These are phyloP conservation scores for Cremastobaeus sp. DNA, from an alignment of 2,888 invertebrate species.

Conservation along the genomic window DNA sequence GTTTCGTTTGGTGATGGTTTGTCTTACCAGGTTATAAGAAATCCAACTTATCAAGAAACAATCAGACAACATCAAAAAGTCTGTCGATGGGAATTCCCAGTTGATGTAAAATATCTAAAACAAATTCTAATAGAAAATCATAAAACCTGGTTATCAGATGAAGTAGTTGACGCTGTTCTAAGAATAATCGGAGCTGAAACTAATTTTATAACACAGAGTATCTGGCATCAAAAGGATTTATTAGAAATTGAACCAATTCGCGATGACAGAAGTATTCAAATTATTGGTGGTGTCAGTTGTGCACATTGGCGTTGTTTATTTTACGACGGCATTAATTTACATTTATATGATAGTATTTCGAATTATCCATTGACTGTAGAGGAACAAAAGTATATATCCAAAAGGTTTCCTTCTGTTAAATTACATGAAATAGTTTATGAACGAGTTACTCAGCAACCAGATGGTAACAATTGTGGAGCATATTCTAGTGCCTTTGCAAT, in stretches of 20 bases:
- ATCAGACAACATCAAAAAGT: no score
- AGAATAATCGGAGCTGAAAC: neutral
- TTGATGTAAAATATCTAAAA: neutral
- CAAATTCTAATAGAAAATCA: neutral
- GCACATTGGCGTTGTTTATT: conserved; percentile 54
- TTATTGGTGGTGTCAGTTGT: conserved; percentile 44
- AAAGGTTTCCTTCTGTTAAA: conserved; percentile 32
- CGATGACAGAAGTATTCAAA: conserved; percentile 18
- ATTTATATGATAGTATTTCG: conserved; percentile 50
- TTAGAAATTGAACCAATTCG: neutral
- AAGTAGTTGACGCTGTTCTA: conserved; percentile 1
- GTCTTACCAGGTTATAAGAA: no score
- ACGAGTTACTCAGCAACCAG: conserved; percentile 39
- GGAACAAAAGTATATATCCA: conserved; percentile 36
- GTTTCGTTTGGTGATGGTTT: no score
- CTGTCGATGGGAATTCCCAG: neutral
- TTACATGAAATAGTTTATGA: conserved; percentile 10
- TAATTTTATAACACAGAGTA: conserved; percentile 3
- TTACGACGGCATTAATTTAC: conserved; percentile 39
- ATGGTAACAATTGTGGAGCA: conserved; percentile 43
- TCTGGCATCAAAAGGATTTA: neutral
- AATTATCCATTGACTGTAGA: conserved; percentile 6
- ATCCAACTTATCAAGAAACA: no score
- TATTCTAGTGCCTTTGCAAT: conserved; percentile 55
- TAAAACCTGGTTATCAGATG: neutral